A percentile compares a stretch with the other conserved stretches of the same genome.
Evolutionary conservation across 2,888 invertebrate species (phyloP).

Genomic region (Lycaena phlaeas): DNA sequence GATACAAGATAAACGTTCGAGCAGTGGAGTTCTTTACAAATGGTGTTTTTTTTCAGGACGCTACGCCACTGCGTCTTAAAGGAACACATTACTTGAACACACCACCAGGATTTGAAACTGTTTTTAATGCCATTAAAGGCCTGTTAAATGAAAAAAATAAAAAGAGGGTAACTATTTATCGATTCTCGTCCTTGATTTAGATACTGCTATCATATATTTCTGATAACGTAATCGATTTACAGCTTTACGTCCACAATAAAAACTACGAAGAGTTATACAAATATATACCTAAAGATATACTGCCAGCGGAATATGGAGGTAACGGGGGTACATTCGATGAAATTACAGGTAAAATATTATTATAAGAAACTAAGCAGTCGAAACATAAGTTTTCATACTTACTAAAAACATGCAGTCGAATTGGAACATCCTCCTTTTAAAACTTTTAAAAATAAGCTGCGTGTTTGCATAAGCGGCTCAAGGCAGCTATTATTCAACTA

Average conservation of each 20-base stretch:
- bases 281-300: conserved; percentile 67
- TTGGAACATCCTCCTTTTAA: too few relatives aligned
- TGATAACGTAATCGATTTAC: conserved; percentile 19
- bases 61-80: conserved; percentile 72
- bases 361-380: too few relatives aligned
- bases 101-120: conserved; percentile 67
- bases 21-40: too few relatives aligned
- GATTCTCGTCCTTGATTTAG: not conserved
- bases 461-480: too few relatives aligned
- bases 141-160: conserved; percentile 73
- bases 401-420: too few relatives aligned
- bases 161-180: conserved; percentile 53
- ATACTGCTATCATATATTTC: too few relatives aligned
- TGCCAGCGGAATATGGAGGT: conserved; percentile 80
- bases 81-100: conserved; percentile 73
- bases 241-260: conserved; percentile 65
- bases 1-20: too few relatives aligned
- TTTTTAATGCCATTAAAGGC: conserved; percentile 63
- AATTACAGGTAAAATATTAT: conserved; percentile 42
- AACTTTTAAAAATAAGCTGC: too few relatives aligned
- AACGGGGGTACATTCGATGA: conserved; percentile 65
- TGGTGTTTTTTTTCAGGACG: conserved; percentile 60
- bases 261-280: conserved; percentile 71
- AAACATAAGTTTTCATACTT: too few relatives aligned
- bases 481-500: too few relatives aligned